Percentiles rank a stretch among this genome's conserved stretches.
These are phyloP conservation scores for Guaruba guarouba DNA, from an alignment of 2,113 vertebrate species.

Conservation along the genomic window DNA sequence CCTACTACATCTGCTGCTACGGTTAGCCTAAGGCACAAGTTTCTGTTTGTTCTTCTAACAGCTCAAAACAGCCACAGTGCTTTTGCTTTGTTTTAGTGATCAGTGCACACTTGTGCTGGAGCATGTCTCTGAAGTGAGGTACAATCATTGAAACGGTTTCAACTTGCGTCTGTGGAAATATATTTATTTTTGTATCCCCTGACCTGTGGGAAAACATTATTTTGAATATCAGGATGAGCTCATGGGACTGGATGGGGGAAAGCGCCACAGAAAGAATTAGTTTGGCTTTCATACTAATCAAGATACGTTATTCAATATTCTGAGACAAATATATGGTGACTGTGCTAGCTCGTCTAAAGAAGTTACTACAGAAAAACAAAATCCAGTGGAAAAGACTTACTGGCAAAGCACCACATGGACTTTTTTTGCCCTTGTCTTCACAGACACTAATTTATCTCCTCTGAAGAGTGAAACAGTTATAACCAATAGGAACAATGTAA, in stretches of 20 bases:
- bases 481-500: background rate
- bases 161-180: constrained; percentile 56
- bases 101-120: constrained; percentile 33
- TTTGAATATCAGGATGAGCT: constrained; percentile 66
- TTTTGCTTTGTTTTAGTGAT: constrained; percentile 29
- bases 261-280: background rate
- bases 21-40: background rate
- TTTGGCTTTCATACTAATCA: constrained; percentile 33
- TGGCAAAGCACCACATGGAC: background rate
- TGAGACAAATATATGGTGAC: background rate
- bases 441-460: background rate
- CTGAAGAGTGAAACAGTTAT: background rate
- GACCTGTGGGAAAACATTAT: constrained; percentile 69
- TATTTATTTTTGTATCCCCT: constrained; percentile 65
- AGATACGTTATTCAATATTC: constrained; percentile 38
- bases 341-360: background rate
- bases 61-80: background rate
- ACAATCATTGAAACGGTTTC: constrained; percentile 35
- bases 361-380: background rate
- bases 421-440: background rate
- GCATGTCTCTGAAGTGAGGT: constrained; percentile 42
- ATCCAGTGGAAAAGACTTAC: background rate
- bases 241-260: constrained; percentile 42
- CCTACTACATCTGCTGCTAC: background rate
- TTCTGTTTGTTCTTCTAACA: background rate